Evolutionary conservation across 1,140 invertebrate genomes (phyloP).

Genomic region (Campodea augens): DNA sequence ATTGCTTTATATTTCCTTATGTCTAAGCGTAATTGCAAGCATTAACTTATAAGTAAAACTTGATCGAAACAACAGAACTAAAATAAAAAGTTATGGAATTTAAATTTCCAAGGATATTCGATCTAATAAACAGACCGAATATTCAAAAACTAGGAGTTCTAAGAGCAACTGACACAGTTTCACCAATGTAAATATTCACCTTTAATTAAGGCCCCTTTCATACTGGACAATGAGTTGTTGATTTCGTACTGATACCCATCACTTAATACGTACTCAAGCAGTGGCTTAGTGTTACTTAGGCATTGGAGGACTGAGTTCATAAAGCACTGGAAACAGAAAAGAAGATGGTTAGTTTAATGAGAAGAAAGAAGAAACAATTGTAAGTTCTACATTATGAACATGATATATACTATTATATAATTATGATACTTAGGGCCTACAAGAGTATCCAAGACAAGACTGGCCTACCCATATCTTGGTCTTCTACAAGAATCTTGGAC

Average conservation of each 20-base stretch:
- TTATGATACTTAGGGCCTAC: background rate
- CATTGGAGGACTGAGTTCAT: constrained; percentile 95
- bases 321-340: constrained; percentile 46
- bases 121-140: no score
- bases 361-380: constrained; percentile 6
- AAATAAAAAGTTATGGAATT: no score
- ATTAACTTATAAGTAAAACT: no score
- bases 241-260: constrained; percentile 46
- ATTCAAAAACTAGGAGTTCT: no score
- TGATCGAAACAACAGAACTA: no score
- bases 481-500: no score
- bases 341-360: constrained; percentile 5
- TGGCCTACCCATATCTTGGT: no score
- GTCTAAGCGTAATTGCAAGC: no score
- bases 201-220: constrained; percentile 64
- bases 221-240: constrained; percentile 53
- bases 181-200: no score
- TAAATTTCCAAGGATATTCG: no score
- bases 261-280: constrained; percentile 54
- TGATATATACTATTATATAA: background rate
- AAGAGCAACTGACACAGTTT: no score
- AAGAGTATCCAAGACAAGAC: background rate
- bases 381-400: constrained; percentile 1
- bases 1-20: no score
- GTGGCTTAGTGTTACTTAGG: constrained; percentile 61